Conservation (phyloP, 2,113 vertebrate genomes). For the Symphodus melops region DNA sequence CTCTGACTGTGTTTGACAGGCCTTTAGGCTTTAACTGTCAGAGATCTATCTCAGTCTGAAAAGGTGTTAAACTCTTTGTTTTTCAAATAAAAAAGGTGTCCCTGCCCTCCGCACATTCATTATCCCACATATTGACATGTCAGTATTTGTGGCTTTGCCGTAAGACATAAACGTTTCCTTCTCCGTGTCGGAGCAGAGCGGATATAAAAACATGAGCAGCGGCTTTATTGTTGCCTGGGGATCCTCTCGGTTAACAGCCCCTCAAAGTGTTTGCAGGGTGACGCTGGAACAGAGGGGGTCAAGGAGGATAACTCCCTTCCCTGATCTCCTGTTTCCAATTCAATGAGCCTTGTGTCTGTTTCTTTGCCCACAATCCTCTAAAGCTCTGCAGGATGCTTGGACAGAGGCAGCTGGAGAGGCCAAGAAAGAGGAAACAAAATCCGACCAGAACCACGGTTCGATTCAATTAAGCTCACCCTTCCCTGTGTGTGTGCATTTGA, state of each 20-base stretch:
- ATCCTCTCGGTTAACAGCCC: constrained; percentile 14
- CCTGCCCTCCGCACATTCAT: not conserved
- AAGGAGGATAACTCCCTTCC: constrained; percentile 32
- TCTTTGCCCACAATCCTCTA: constrained; percentile 66
- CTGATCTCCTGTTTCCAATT: constrained; percentile 24
- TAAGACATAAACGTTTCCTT: constrained; percentile 6
- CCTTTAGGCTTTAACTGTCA: not conserved
- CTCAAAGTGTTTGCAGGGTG: constrained; percentile 20
- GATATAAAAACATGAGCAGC: constrained; percentile 28
- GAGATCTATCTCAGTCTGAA: constrained; percentile 3
- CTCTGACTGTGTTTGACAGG: not conserved
- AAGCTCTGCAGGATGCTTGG: constrained; percentile 68
- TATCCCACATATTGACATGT: constrained; percentile 19
- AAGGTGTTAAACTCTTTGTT: not conserved
- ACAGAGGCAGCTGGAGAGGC: constrained; percentile 49
- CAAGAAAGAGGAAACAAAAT: constrained; percentile 26
- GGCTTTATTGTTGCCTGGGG: constrained; percentile 2
- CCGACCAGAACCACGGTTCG: constrained; percentile 32
- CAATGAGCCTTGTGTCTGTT: constrained; percentile 72
- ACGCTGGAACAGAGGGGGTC: constrained; percentile 36
- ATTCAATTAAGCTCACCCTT: constrained; percentile 27
- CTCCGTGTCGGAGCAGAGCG: constrained; percentile 9
- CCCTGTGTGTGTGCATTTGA: constrained; percentile 17
- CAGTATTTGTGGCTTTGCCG: constrained; percentile 8
- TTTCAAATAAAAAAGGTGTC: not conserved